A percentile compares a stretch with the other conserved stretches of the same genome.
These are phyloP conservation scores for Elgonia sp. DNA, from an alignment of 2,888 invertebrate species.

Conservation along the genomic window DNA sequence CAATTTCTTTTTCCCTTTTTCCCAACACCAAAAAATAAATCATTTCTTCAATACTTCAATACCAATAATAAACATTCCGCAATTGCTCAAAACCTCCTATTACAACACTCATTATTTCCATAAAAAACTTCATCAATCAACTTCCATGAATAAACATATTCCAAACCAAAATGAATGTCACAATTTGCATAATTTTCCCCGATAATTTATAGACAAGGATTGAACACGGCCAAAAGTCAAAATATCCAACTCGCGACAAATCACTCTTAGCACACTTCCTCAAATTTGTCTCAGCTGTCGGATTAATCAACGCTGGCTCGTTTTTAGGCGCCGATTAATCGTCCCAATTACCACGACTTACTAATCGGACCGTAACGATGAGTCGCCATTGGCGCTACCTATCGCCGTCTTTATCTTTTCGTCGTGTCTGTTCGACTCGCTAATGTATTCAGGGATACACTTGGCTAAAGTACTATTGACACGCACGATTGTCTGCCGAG, in stretches of 20 bases:
- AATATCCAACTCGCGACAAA: slow-evolving; percentile 40
- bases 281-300: slow-evolving; percentile 40
- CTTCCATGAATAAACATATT: background rate
- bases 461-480: slow-evolving; percentile 72
- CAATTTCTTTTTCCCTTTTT: too few species aligned
- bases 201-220: slow-evolving; percentile 24
- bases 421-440: slow-evolving; percentile 64
- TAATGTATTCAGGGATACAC: slow-evolving; percentile 72
- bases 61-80: background rate
- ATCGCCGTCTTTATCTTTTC: slow-evolving; percentile 57
- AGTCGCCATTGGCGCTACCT: slow-evolving; percentile 44
- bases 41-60: background rate
- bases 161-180: background rate
- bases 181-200: slow-evolving; percentile 12
- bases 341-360: slow-evolving; percentile 63
- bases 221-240: background rate
- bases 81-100: background rate
- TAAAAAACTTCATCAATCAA: background rate
- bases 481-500: slow-evolving; percentile 74
- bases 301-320: slow-evolving; percentile 34
- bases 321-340: slow-evolving; percentile 63
- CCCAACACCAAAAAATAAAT: background rate
- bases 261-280: slow-evolving; percentile 33
- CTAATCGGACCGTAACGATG: slow-evolving; percentile 57
- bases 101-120: too few species aligned